Evolutionary conservation across 2,888 invertebrate genomes (phyloP).

Genomic region (Ophion costatus): DNA sequence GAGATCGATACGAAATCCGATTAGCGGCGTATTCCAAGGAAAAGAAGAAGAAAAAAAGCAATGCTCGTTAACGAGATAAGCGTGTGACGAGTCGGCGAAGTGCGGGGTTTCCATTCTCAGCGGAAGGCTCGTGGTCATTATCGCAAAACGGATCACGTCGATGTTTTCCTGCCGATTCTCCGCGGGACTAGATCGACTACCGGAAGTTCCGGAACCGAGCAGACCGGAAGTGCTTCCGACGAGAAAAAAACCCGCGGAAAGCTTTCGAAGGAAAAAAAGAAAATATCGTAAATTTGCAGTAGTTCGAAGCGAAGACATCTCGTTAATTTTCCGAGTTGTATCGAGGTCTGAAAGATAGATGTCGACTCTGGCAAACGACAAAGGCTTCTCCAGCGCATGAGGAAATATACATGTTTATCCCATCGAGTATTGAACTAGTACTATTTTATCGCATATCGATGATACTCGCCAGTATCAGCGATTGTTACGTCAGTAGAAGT

Average conservation of each 20-base stretch:
- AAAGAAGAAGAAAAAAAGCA: neutral
- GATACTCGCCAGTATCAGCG: neutral
- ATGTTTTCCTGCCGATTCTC: neutral
- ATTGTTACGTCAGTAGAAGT: neutral
- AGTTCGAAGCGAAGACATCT: neutral
- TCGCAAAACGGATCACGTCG: slow-evolving; percentile 37
- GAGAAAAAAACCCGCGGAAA: neutral
- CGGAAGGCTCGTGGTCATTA: slow-evolving; percentile 23
- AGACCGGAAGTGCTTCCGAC: neutral
- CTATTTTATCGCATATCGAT: neutral
- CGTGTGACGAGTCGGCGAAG: neutral
- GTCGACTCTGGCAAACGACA: slow-evolving; percentile 3
- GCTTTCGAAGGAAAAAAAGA: neutral
- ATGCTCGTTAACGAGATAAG: slow-evolving; percentile 16
- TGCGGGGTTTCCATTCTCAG: slow-evolving; percentile 4
- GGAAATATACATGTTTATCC: neutral
- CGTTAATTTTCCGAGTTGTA: neutral
- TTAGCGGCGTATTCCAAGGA: neutral
- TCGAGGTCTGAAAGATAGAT: neutral
- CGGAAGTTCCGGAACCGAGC: too few relatives aligned
- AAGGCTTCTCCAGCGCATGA: slow-evolving; percentile 1
- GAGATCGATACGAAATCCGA: neutral
- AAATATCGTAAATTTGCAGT: too few relatives aligned
- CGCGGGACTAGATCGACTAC: too few relatives aligned
- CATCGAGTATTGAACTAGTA: neutral